A percentile compares a stretch with the other conserved stretches of the same genome.
Conservation (phyloP, 92 coral and sea anemone genomes). For the Muricea muricata region DNA sequence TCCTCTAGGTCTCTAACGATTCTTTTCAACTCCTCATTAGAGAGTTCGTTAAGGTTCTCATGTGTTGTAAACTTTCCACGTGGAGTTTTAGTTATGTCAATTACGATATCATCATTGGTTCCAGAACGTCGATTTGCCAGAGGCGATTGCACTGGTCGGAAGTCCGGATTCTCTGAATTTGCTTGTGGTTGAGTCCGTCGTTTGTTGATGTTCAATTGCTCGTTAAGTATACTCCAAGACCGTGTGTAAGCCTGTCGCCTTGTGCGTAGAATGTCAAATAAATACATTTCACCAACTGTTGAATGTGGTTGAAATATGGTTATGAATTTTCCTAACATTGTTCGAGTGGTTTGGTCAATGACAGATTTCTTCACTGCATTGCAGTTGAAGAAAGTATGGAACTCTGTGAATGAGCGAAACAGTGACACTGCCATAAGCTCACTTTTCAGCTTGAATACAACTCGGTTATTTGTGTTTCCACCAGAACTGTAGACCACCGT, state of each 20-base stretch:
- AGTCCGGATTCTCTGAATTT: constrained; percentile 67
- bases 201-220: constrained; percentile 68
- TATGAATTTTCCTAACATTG: constrained; percentile 81
- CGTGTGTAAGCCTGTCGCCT: constrained; percentile 97
- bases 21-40: constrained; percentile 77
- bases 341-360: constrained; percentile 94
- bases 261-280: constrained; percentile 95
- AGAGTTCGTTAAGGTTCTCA: constrained; percentile 73
- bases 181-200: constrained; percentile 58
- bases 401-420: constrained; percentile 97
- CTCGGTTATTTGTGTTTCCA: constrained; percentile 82
- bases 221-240: constrained; percentile 90
- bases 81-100: constrained; percentile 60
- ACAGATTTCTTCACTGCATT: constrained; percentile 95
- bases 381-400: constrained; percentile 98
- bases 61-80: constrained; percentile 61
- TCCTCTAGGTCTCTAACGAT: constrained; percentile 94
- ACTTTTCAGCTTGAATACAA: constrained; percentile 91
- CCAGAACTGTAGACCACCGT: constrained; percentile 93
- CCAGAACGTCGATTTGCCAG: constrained; percentile 82
- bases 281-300: constrained; percentile 82
- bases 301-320: constrained; percentile 79
- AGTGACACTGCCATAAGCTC: constrained; percentile 86
- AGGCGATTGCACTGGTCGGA: constrained; percentile 99
- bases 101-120: constrained; percentile 63